A percentile compares a stretch with the other conserved stretches of the same genome.
phyloP scores from a whole-genome alignment of 1,140 invertebrate species.

The Drosophila nebulosa region DNA sequence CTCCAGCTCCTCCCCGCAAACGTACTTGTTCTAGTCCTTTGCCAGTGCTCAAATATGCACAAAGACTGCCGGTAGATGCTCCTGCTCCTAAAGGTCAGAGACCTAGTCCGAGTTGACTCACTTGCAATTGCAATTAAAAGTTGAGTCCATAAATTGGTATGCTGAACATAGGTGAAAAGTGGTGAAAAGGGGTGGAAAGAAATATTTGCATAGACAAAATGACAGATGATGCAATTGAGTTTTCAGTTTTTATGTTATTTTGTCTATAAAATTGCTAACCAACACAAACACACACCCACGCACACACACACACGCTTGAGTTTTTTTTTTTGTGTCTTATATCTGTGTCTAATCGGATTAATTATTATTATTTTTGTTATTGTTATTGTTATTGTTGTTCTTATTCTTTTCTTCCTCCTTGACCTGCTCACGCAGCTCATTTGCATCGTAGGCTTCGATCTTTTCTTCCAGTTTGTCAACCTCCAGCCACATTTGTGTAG shows the following conservation, averaged over 20 bases:
- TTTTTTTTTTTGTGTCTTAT: too few species aligned
- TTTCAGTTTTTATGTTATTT: background rate
- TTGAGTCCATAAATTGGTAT: background rate
- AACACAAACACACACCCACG: too few species aligned
- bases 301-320: too few species aligned
- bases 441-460: background rate
- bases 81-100: slow-evolving; percentile 33
- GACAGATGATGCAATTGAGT: background rate
- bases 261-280: too few species aligned
- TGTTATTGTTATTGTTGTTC: too few species aligned
- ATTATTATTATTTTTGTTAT: background rate
- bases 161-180: too few species aligned
- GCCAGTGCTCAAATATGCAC: slow-evolving; percentile 56
- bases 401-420: background rate
- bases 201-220: background rate
- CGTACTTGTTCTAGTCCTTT: background rate
- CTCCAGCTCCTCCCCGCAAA: too few species aligned
- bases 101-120: slow-evolving; percentile 11
- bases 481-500: slow-evolving; percentile 29
- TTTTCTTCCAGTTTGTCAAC: slow-evolving; percentile 17
- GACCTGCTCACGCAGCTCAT: too few species aligned
- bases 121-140: slow-evolving; percentile 62
- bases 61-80: slow-evolving; percentile 34
- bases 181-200: background rate
- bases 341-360: background rate